Evolutionary conservation across 2,113 vertebrate species (phyloP).

Genomic region (Shinisaurus crocodilurus): DNA sequence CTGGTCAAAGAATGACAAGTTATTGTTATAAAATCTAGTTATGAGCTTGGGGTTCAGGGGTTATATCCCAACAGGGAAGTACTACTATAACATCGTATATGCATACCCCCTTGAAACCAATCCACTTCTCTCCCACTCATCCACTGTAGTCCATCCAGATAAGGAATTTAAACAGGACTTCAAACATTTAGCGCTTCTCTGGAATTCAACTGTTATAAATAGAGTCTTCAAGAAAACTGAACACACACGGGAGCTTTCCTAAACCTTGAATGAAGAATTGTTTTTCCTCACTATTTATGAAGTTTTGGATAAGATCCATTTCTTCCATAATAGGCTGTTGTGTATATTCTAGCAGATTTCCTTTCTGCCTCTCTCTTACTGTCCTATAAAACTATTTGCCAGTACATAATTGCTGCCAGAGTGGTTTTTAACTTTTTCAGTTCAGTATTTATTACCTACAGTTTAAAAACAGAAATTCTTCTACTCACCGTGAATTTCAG

Average conservation of each 20-base stretch:
- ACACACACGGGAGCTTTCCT: background rate
- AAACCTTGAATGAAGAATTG: background rate
- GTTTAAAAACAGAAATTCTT: background rate
- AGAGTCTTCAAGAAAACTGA: conserved; percentile 41
- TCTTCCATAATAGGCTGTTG: background rate
- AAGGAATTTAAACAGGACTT: conserved; percentile 46
- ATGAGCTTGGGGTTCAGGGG: conserved; percentile 43
- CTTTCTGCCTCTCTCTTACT: background rate
- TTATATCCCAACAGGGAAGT: conserved; percentile 65
- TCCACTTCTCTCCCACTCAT: conserved; percentile 26
- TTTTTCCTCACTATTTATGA: background rate
- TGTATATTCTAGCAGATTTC: background rate
- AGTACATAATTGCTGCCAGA: background rate
- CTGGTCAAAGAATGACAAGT: conserved; percentile 52
- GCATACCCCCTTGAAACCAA: conserved; percentile 66
- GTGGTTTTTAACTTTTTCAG: background rate
- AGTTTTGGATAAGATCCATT: background rate
- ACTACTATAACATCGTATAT: conserved; percentile 68
- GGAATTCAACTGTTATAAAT: conserved; percentile 35
- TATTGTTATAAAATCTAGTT: conserved; percentile 59
- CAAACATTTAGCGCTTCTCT: background rate
- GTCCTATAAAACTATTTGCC: background rate
- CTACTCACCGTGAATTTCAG: too few relatives aligned
- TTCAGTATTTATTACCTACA: background rate
- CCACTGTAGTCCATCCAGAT: conserved; percentile 31